phyloP scores from a whole-genome alignment of 2,888 invertebrate species.

The Leptogaster cylindrica region DNA sequence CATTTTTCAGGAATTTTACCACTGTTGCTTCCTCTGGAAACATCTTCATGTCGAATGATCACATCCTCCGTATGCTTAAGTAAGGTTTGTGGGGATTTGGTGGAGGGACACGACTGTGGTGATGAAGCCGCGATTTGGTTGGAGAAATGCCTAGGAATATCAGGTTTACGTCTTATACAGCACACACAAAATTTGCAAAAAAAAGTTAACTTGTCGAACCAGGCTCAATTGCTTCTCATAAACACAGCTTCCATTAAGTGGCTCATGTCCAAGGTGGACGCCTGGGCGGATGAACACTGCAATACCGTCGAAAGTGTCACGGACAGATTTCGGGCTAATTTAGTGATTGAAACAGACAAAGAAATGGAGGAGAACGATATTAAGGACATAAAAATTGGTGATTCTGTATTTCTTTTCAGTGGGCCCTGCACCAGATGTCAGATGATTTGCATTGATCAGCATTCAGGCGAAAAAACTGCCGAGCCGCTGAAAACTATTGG shows the following conservation, averaged over 20 bases:
- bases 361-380: conserved; percentile 83
- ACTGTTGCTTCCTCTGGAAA: conserved; percentile 65
- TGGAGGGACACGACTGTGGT: conserved; percentile 85
- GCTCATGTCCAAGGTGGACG: conserved; percentile 68
- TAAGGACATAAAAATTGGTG: conserved; percentile 70
- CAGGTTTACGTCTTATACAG: conserved; percentile 73
- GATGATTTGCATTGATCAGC: conserved; percentile 94
- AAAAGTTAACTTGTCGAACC: conserved; percentile 74
- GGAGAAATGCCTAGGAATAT: conserved; percentile 70
- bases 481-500: conserved; percentile 81
- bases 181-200: conserved; percentile 64
- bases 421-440: conserved; percentile 89
- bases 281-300: conserved; percentile 62
- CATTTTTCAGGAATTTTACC: no score
- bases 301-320: conserved; percentile 67
- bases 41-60: background rate
- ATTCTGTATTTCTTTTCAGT: conserved; percentile 67
- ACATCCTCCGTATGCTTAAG: conserved; percentile 69
- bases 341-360: conserved; percentile 74
- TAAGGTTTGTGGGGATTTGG: conserved; percentile 84
- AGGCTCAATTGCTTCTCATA: conserved; percentile 85
- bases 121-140: conserved; percentile 82
- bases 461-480: conserved; percentile 77
- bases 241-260: conserved; percentile 79
- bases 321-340: conserved; percentile 88